phyloP scores from a whole-genome alignment of 2,797 vertebrate species.

The Botia kubotai region DNA sequence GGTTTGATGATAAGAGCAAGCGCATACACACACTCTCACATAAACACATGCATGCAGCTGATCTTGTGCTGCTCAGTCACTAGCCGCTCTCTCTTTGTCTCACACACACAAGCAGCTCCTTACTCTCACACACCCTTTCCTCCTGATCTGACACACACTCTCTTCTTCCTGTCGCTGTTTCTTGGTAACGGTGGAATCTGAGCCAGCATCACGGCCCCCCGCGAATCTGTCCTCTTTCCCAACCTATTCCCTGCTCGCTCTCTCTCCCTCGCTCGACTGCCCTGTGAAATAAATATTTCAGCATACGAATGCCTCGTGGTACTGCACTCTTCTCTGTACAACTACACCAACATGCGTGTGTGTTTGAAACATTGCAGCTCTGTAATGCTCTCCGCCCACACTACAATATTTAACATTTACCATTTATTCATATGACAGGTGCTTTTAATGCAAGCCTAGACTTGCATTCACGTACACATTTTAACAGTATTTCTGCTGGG shows the following conservation, averaged over 20 bases:
- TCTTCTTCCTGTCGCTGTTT: slow-evolving; percentile 64
- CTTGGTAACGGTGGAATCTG: slow-evolving; percentile 75
- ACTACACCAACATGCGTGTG: slow-evolving; percentile 3
- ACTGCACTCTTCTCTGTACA: slow-evolving; percentile 29
- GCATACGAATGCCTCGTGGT: slow-evolving; percentile 57
- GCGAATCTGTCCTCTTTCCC: slow-evolving; percentile 10
- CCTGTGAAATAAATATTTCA: slow-evolving; percentile 72
- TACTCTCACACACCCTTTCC: neutral
- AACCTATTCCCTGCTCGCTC: too few species aligned
- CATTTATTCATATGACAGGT: neutral
- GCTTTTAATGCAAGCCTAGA: neutral
- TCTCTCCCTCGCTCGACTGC: neutral
- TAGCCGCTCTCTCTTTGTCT: slow-evolving; percentile 34
- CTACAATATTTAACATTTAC: slow-evolving; percentile 62
- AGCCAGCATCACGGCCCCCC: slow-evolving; percentile 67
- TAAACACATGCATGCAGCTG: slow-evolving; percentile 31
- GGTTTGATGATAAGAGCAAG: slow-evolving; percentile 16
- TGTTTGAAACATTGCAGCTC: neutral
- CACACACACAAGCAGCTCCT: neutral
- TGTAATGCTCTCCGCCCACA: neutral
- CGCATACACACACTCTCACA: slow-evolving; percentile 44
- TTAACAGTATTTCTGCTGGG: too few species aligned
- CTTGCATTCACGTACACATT: neutral
- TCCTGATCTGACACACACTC: slow-evolving; percentile 32
- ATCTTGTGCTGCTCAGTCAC: slow-evolving; percentile 39